These are phyloP conservation scores for Chymomyza caudatula DNA, from an alignment of 2,888 invertebrate species.

Conservation along the genomic window DNA sequence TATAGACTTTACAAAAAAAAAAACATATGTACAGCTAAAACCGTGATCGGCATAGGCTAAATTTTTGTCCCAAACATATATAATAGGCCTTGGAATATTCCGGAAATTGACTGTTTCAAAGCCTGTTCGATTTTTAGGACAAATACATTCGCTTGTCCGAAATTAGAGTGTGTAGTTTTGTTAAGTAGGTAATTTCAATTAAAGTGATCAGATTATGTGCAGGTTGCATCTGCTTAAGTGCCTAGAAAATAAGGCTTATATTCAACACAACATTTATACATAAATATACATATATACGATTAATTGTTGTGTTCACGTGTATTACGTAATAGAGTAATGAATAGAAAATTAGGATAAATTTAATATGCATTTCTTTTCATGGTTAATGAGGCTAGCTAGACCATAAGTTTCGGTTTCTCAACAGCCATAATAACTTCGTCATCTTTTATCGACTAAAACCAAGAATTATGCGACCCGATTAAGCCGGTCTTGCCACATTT, in stretches of 20 bases:
- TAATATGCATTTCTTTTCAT: no score
- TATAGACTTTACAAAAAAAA: constrained; percentile 36
- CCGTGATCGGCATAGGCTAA: not conserved
- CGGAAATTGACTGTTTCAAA: not conserved
- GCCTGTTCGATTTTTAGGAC: no score
- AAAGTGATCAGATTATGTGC: not conserved
- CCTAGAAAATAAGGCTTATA: no score
- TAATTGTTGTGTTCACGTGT: not conserved
- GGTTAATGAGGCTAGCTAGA: no score
- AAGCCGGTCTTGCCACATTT: no score
- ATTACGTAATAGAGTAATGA: constrained; percentile 24
- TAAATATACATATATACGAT: constrained; percentile 13
- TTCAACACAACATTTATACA: not conserved
- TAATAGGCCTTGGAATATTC: no score
- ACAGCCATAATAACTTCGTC: no score
- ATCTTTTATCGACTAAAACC: no score
- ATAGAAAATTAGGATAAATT: no score
- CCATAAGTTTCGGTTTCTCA: no score
- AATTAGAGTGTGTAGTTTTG: not conserved
- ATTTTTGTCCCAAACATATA: not conserved
- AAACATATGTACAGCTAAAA: constrained; percentile 55
- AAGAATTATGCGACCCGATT: no score
- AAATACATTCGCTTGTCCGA: not conserved
- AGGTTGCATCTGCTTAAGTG: not conserved
- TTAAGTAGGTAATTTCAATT: not conserved